Conservation (phyloP, 2,888 invertebrate species). For the Eubasilissa splendida region DNA sequence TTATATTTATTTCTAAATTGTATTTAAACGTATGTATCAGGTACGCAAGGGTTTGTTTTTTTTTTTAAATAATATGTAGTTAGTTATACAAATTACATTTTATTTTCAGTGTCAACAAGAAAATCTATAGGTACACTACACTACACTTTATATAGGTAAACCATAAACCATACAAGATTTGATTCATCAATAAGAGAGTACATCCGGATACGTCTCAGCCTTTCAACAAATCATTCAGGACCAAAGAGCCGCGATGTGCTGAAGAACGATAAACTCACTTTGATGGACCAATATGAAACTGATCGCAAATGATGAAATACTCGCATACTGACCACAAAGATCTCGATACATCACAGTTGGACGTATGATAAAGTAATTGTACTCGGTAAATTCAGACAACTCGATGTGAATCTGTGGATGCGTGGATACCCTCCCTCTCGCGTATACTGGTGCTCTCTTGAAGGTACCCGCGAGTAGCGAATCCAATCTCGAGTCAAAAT, state of each 20-base stretch:
- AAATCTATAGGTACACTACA: not conserved
- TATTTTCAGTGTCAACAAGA: too few species aligned
- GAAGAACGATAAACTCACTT: slow-evolving; percentile 13
- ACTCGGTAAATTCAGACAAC: not conserved
- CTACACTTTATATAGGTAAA: not conserved
- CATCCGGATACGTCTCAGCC: slow-evolving; percentile 8
- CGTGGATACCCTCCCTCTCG: too few species aligned
- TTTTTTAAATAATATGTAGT: too few species aligned
- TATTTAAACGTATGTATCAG: too few species aligned
- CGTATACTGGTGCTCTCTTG: too few species aligned
- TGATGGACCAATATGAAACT: slow-evolving; percentile 29
- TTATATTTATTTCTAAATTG: too few species aligned
- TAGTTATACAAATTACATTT: too few species aligned
- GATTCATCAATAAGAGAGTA: not conserved
- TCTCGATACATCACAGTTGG: slow-evolving; percentile 1
- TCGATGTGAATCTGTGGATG: too few species aligned
- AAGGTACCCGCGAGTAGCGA: too few species aligned
- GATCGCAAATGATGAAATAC: slow-evolving; percentile 29
- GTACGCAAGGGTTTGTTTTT: too few species aligned
- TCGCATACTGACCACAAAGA: slow-evolving; percentile 22
- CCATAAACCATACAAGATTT: slow-evolving; percentile 11
- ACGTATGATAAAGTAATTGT: slow-evolving; percentile 29
- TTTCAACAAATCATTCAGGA: slow-evolving; percentile 34
- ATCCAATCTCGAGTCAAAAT: too few species aligned
- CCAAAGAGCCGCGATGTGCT: slow-evolving; percentile 39